Evolutionary conservation across 2,797 vertebrate genomes (phyloP), one percentile per base, ranked within the genome.

Genomic region (Setipinna tenuifilis): DNA sequence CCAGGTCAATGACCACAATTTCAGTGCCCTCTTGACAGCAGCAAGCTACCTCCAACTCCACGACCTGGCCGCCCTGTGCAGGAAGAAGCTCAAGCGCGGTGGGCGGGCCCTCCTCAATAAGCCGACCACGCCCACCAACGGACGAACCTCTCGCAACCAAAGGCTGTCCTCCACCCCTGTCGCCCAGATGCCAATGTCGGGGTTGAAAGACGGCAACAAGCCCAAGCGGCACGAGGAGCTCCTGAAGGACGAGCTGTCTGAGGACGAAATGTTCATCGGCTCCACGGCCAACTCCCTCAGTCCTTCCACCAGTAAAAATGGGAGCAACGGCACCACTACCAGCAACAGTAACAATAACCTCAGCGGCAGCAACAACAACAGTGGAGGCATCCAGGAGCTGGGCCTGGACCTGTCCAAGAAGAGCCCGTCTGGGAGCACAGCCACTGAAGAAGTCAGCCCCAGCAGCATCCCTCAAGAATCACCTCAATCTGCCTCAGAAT

Each of bases 41-140:
- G 97, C 97, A 93, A 98, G 96, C 96, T 98, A 98, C 96, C 97
- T 98, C 95, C 97, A 98, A 94, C 95, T 98, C 87, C 96, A 96
- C 0, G 97, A 98, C 92, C 92, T 98, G 90, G 96, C 96, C 85
- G 96, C 96, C 87, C 95, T 98, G 84, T 98, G 97, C 91, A 95
- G 96, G 83, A 97, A 96, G 91, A 97, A 96, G 90, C 95, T 98
- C 71, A 98, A 97, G 91, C 94, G 96, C 88, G 96, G 92, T 0
- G 89, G 96, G 84, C 96, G 96, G 90, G 93, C 96, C 83, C 96
- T 97, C 6, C 90, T 94, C 6, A 93, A 92, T 81, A 94, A 96
- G 90, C 94, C 94, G 0, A 88, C 94, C 0, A 91, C 94, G 57
- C 89, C 95, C 7, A 94, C 94, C 82, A 91, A 95, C 0, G 95